Evolutionary conservation across 2,888 invertebrate genomes (phyloP).

Genomic region (Hyposoter dolosus): DNA sequence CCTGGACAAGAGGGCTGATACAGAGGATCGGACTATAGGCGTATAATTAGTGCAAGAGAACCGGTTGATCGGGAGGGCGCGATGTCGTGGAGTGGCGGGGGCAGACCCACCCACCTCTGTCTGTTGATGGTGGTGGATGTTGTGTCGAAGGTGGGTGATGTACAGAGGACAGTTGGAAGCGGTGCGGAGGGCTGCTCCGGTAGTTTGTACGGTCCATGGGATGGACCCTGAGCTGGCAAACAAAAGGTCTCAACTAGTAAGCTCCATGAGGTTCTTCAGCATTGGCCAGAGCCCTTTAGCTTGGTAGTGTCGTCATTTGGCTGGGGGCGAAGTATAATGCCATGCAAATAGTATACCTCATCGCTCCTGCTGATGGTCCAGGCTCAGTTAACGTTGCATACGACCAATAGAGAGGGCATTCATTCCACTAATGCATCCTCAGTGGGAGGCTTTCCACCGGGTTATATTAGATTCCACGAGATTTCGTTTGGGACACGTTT

Average conservation of each 20-base stretch:
- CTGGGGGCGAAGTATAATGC: conserved; percentile 79
- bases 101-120: not conserved
- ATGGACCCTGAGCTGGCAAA: not conserved
- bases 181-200: conserved; percentile 44
- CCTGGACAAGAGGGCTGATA: conserved; percentile 80
- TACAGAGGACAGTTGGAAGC: conserved; percentile 18
- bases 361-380: conserved; percentile 77
- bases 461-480: conserved; percentile 81
- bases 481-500: conserved; percentile 67
- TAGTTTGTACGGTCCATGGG: conserved; percentile 27
- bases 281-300: conserved; percentile 14
- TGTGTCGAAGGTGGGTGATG: conserved; percentile 21
- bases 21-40: conserved; percentile 76
- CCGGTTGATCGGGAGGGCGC: conserved; percentile 71
- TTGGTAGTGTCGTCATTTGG: conserved; percentile 49
- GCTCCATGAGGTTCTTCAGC: not conserved
- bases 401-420: conserved; percentile 78
- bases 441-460: conserved; percentile 70
- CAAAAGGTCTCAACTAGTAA: conserved; percentile 24
- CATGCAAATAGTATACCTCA: conserved; percentile 82
- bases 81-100: conserved; percentile 61
- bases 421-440: conserved; percentile 82
- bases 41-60: conserved; percentile 82
- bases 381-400: conserved; percentile 58
- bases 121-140: conserved; percentile 29